Conservation (phyloP, 2,113 vertebrate genomes). For the Raphicerus campestris region DNA sequence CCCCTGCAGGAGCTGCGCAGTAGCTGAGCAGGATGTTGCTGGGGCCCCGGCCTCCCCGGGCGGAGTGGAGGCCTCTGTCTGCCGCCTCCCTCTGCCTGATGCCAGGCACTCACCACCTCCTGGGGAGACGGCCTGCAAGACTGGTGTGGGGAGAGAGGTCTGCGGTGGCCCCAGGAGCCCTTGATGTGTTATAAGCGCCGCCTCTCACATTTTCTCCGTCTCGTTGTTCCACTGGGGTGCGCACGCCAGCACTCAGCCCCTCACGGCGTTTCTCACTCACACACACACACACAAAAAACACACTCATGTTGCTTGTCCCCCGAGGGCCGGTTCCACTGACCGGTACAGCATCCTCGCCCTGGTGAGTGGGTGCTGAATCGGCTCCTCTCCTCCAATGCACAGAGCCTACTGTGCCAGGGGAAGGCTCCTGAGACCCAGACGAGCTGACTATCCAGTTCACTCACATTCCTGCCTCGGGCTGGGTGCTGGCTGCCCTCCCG, state of each 20-base stretch:
- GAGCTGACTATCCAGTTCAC: not conserved
- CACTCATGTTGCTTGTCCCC: not conserved
- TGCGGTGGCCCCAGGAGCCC: not conserved
- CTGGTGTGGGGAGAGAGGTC: not conserved
- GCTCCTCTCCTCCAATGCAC: not conserved
- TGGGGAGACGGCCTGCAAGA: fast-evolving
- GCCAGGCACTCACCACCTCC: too few relatives aligned
- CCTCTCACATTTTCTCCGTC: fast-evolving
- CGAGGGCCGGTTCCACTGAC: fast-evolving
- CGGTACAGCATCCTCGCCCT: fast-evolving
- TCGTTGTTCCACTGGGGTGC: not conserved
- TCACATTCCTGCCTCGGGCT: fast-evolving
- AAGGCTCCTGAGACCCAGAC: fast-evolving
- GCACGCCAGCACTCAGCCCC: not conserved
- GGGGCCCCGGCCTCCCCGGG: fast-evolving
- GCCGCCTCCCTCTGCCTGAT: not conserved
- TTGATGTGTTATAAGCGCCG: not conserved
- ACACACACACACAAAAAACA: too few relatives aligned
- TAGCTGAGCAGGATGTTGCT: not conserved
- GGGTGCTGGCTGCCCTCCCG: fast-evolving
- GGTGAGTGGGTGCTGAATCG: fast-evolving
- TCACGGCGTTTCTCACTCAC: fast-evolving
- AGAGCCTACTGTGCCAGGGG: not conserved
- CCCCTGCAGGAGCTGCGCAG: too few relatives aligned
- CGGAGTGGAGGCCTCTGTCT: too few relatives aligned